Evolutionary conservation across 2,888 invertebrate species (phyloP), one percentile per base, ranked within the genome.

Genomic region (Troides helena): DNA sequence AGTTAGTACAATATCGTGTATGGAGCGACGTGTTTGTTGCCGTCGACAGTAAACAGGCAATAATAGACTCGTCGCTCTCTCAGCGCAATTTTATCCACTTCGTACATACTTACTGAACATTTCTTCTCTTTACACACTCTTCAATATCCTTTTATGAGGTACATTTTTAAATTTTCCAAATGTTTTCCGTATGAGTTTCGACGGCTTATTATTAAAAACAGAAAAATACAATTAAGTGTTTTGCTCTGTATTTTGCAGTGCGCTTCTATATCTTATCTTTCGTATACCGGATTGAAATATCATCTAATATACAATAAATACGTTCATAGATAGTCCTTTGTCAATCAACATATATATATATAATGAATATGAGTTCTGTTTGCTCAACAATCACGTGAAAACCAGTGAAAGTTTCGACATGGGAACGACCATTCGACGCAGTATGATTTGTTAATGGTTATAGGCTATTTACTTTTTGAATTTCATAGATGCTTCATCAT

Each of bases 31-130:
- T 63, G 53, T 63, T 63, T 63, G 30, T 53, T 53, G 63, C 46
- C 50, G 62, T 25, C 62, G 62, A 62, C 62, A 50, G 50, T 63
- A 63, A 63, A 50, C 50, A 63, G 30, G n/a, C 53, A 63, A 63
- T 63, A 63, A 63, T 53, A 63, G 53, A 53, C 53, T 63, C 53
- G 53, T 63, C 63, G 63, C 30, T 63, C 50, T 8, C 18, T 17
- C 53, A 36, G 50, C 53, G 63, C 53, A 63, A 63, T 53, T 63
- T 63, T 63, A 23, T 63, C 23, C 30, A 61, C 61, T 57, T 21
- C 18, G 17, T 65, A 17, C 14, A 65, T 65, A 43, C 57, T 39
- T 57, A 39, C 23, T 57, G 57, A 56, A 65, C 25, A 57, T 43
- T 58, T 53, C 39, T 57, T 36, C 39, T 6, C 57, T 65, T 65